A percentile compares a stretch with the other conserved stretches of the same genome.
Conservation (phyloP, 53 echinoderm and acorn worm species). For the Patiria pectinifera region DNA sequence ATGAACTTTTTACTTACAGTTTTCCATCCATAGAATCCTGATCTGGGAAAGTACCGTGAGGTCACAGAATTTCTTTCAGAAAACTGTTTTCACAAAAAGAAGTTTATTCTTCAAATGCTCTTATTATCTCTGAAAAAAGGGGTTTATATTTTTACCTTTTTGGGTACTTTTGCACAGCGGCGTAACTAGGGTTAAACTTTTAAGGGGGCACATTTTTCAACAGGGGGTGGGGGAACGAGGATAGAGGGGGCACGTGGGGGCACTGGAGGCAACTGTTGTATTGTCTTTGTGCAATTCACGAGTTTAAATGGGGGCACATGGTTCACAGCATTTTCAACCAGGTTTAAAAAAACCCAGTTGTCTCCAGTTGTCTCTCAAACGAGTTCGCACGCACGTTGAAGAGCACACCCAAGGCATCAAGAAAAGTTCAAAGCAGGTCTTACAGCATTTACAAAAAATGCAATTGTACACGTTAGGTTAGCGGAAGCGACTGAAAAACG, state of each 20-base stretch:
- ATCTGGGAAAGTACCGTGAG: neutral
- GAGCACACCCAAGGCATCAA: neutral
- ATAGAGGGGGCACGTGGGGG: too few species aligned
- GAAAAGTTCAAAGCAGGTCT: neutral
- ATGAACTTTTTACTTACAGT: neutral
- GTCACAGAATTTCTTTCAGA: neutral
- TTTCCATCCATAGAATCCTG: neutral
- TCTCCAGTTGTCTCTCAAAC: neutral
- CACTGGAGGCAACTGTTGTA: too few species aligned
- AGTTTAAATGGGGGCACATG: too few species aligned
- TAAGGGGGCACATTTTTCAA: too few species aligned
- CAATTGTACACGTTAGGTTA: neutral
- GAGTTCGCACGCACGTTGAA: slow-evolving; percentile 18
- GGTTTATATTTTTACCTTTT: neutral
- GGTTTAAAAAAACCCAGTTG: neutral
- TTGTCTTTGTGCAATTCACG: too few species aligned
- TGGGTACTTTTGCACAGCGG: too few species aligned
- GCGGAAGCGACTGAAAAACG: neutral
- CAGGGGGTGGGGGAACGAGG: too few species aligned
- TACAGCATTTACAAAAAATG: neutral
- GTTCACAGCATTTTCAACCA: too few species aligned
- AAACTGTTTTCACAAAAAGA: neutral
- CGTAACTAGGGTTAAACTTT: too few species aligned
- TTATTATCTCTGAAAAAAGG: neutral
- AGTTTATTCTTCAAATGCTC: too few species aligned